Percentiles rank a stretch among this genome's conserved stretches.
These are phyloP conservation scores for Littorina saxatilis DNA, from an alignment of 1,140 invertebrate genomes.

Conservation along the genomic window DNA sequence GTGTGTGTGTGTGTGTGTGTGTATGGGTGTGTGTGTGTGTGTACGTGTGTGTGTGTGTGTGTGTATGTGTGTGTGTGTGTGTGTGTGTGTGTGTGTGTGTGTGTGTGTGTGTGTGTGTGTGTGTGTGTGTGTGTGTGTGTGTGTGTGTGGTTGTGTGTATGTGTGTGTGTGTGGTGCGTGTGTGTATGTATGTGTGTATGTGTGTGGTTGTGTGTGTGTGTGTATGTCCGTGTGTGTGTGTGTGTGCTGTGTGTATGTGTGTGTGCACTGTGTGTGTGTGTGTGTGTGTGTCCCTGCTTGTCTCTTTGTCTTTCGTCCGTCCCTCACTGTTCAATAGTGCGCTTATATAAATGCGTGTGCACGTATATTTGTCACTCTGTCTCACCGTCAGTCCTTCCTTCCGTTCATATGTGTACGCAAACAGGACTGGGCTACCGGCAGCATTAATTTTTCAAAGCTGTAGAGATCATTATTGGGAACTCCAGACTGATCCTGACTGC, in stretches of 20 bases:
- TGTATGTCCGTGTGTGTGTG: background rate
- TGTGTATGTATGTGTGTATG: slow-evolving; percentile 5
- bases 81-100: background rate
- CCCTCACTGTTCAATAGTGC: too few relatives aligned
- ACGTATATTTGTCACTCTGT: too few relatives aligned
- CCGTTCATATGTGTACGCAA: too few relatives aligned
- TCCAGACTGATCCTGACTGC: too few relatives aligned
- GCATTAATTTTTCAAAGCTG: too few relatives aligned
- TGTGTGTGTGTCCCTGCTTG: too few relatives aligned
- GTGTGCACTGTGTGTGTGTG: too few relatives aligned
- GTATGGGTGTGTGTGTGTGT: slow-evolving; percentile 3
- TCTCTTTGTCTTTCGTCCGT: too few relatives aligned
- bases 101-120: slow-evolving; percentile 6
- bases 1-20: slow-evolving; percentile 21
- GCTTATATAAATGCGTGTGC: too few relatives aligned
- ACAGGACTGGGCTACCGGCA: too few relatives aligned
- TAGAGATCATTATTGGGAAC: too few relatives aligned
- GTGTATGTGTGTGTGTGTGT: slow-evolving; percentile 14
- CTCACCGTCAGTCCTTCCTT: too few relatives aligned
- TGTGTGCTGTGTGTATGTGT: background rate
- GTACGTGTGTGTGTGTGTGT: slow-evolving; percentile 5
- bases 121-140: slow-evolving; percentile 8
- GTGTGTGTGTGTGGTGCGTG: slow-evolving; percentile 8
- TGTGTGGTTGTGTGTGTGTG: slow-evolving; percentile 8
- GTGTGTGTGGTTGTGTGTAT: background rate